phyloP scores from a whole-genome alignment of 23 tunicate species.

The Halocynthia aurantium region DNA sequence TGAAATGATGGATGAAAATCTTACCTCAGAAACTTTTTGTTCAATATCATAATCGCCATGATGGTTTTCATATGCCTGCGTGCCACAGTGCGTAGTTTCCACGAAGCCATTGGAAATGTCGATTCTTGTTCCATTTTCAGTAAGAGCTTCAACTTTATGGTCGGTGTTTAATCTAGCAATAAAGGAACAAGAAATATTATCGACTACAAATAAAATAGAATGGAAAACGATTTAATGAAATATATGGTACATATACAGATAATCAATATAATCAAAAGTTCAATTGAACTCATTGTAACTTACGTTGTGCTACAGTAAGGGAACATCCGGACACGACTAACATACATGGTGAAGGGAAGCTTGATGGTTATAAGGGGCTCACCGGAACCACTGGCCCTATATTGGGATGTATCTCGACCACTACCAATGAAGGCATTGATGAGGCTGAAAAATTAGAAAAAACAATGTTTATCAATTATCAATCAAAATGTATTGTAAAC shows the following conservation, averaged over 20 bases:
- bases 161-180: not conserved
- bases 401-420: conserved; percentile 1
- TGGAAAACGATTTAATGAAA: too few relatives aligned
- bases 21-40: conserved; percentile 6
- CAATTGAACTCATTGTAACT: not conserved
- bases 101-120: conserved; percentile 13
- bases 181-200: too few relatives aligned
- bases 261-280: too few relatives aligned
- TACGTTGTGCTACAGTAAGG: conserved; percentile 11
- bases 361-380: not conserved
- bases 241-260: too few relatives aligned
- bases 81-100: conserved; percentile 5
- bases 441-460: not conserved
- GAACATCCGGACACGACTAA: conserved; percentile 13
- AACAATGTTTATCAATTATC: too few relatives aligned
- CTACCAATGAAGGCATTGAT: conserved; percentile 12
- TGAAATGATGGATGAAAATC: not conserved
- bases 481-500: too few relatives aligned
- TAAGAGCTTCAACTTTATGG: conserved; percentile 12
- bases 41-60: conserved; percentile 18
- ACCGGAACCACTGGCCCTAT: not conserved
- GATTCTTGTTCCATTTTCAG: not conserved
- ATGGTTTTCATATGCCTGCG: conserved; percentile 9
- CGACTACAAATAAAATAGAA: too few relatives aligned
- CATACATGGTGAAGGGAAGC: conserved; percentile 23